These are phyloP conservation scores for Cerceris rybyensis DNA, from an alignment of 2,888 invertebrate genomes.

Conservation along the genomic window DNA sequence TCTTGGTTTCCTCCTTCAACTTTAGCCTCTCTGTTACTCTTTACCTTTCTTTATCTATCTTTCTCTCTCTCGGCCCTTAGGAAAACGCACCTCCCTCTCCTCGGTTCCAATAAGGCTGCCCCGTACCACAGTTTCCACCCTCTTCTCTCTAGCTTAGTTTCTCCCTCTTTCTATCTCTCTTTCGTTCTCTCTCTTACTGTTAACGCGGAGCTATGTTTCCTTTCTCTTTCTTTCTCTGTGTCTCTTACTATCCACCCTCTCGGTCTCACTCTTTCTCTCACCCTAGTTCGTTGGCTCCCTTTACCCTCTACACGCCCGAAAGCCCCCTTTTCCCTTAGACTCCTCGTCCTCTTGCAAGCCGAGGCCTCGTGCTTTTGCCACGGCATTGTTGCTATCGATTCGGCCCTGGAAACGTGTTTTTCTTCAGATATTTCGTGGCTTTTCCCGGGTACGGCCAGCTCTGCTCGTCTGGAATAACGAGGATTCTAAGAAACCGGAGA, in stretches of 20 bases:
- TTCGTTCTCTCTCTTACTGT: conserved; percentile 37
- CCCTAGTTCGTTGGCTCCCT: conserved; percentile 35
- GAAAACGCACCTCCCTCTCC: conserved; percentile 75
- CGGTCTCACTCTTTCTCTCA: conserved; percentile 36
- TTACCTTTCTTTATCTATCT: conserved; percentile 49
- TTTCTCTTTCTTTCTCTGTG: too few species aligned
- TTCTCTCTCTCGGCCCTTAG: conserved; percentile 73
- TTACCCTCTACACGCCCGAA: conserved; percentile 43
- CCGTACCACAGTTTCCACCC: conserved; percentile 64
- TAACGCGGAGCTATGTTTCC: neutral
- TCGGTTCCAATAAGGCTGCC: conserved; percentile 78
- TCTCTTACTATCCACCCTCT: conserved; percentile 6
- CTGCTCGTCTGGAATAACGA: conserved; percentile 65
- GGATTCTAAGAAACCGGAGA: conserved; percentile 55
- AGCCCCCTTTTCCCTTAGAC: conserved; percentile 29
- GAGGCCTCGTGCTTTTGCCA: conserved; percentile 74
- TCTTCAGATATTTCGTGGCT: conserved; percentile 76
- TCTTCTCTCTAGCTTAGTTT: conserved; percentile 56
- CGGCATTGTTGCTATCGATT: conserved; percentile 79
- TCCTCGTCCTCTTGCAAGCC: conserved; percentile 39
- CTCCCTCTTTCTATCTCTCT: conserved; percentile 26
- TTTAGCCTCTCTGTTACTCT: conserved; percentile 47
- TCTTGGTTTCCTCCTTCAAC: conserved; percentile 34
- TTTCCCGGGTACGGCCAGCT: conserved; percentile 56
- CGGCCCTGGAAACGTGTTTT: conserved; percentile 74